A percentile compares a stretch with the other conserved stretches of the same genome.
phyloP scores from a whole-genome alignment of 1,140 invertebrate species.

The Diorhabda elongata region DNA sequence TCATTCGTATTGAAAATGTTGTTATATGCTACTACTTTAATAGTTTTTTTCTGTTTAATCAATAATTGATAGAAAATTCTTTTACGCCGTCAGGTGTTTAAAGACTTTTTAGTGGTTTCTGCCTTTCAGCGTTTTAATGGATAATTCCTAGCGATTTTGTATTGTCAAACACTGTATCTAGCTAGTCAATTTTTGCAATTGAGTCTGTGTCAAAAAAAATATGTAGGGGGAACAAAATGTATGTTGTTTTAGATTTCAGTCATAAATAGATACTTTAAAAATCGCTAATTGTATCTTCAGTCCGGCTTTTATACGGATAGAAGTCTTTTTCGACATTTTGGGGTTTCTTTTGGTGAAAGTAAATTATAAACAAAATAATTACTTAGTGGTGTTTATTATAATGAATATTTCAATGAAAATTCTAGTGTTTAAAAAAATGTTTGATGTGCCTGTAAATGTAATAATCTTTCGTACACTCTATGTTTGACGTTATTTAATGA shows the following conservation, averaged over 20 bases:
- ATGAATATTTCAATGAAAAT: conserved; percentile 1
- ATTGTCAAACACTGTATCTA: not conserved
- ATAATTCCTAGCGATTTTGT: not conserved
- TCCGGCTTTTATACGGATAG: too few species aligned
- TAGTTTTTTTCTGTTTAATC: too few species aligned
- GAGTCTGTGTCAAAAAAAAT: not conserved
- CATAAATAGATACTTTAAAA: too few species aligned
- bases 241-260: not conserved
- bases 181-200: conserved; percentile 2
- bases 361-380: not conserved
- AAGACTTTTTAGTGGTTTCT: not conserved
- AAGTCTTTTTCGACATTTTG: not conserved
- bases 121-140: not conserved
- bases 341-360: not conserved
- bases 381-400: not conserved
- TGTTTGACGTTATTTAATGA: conserved; percentile 28
- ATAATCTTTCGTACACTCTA: conserved; percentile 29
- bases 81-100: too few species aligned
- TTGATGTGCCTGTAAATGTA: conserved; percentile 37
- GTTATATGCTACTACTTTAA: too few species aligned
- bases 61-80: too few species aligned
- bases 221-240: not conserved
- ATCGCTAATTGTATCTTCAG: too few species aligned
- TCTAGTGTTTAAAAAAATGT: conserved; percentile 18
- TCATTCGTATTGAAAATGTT: too few species aligned